Evolutionary conservation across 2,113 vertebrate species (phyloP), one percentile per base, ranked within the genome.

Genomic region (Puma concolor): DNA sequence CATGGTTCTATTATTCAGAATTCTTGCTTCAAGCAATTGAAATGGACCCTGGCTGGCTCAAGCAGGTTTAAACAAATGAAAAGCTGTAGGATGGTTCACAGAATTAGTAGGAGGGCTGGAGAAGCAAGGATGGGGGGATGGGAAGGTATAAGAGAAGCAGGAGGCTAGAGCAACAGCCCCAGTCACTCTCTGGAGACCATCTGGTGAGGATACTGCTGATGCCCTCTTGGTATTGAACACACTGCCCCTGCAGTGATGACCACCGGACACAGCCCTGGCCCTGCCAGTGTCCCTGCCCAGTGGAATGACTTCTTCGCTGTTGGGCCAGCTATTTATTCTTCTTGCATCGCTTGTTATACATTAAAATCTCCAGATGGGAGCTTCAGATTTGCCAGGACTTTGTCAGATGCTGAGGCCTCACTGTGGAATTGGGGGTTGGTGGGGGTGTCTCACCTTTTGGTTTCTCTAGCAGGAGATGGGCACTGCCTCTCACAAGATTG

Each of bases 11-110:
- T 50, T 50, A 57, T 50, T 87, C 44, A 74, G 77, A 79, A 87
- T 82, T 97, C 84, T 64, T 96, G 25, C 48, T 48, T 63, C 50
- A 86, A 76, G 77, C 57, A 66, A 60, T 14, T 81, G 57, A 71
- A 71, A 76, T 76, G 57, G 76, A 33, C 44, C 41, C 2, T 69
- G 81, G 3, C 44, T 91, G 50, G 25, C 15, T 89, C 77, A 52
- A 82, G 86, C 33, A 91, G 71, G 23, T n/a, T 94, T 82, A 44
- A 90, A 83, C 27, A 63, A 89, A 88, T 25, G 29, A 52, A 54
- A 72, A 72, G 33, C 60, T 44, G 21, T 13, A 44, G 21, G 81
- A 38, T 7, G 19, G 4, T 52, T 80, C 54, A 13, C 23, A 41
- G 54, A 76, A 48, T 76, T 36, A 25, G 27, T 41, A 38, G 57